Base-by-base conservation (phyloP, 2,888 invertebrate genomes). In the Rotaria magnacalcarata region DNA sequence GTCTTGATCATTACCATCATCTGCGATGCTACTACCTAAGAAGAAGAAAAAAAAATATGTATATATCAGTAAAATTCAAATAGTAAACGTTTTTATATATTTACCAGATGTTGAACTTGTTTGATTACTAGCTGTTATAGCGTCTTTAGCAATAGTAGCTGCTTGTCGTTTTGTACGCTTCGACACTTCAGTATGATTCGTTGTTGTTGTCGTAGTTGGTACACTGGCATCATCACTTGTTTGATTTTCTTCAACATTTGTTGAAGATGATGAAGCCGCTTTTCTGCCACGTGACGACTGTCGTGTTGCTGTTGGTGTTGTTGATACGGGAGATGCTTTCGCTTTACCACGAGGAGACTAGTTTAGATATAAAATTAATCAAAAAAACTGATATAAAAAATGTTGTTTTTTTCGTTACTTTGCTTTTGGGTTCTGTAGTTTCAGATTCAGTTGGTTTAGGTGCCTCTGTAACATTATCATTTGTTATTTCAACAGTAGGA, bases 51-150 rank as follows among this genome's bases (percentile, higher is more conserved):
- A 47, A 47, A 80, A 24, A 24, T 2, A n/a, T 0, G 34, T 16
- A 34, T 16, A 27, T 16, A n/a, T 5, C 24, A 60, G 8, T 1
- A 14, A 4, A 27, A 16, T 41, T 14, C 24, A 19, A 34, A 16
- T n/a, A 8, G n/a, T n/a, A 34, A 19, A 41, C 34, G 7, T 34
- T 27, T 16, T 67, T 4, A 34, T 34, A 34, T 67, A 80, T 24
- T 80, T 5, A 80, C 80, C 80, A 24, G 80, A 80, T 80, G 80
- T 47, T 47, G 80, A 80, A 11, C 47, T 80, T 80, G 47, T 21
- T n/a, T 80, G 43, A 43, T 80, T 47, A 80, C 24, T 47, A 21
- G 75, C 75, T 8, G 75, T 47, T 19, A 80, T 80, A 24, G 75
- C 75, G 24, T 80, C 75, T 43, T 47, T 80, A 80, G 75, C 75